Conservation (phyloP, 2,888 invertebrate species). For the Agrilus biguttatus region DNA sequence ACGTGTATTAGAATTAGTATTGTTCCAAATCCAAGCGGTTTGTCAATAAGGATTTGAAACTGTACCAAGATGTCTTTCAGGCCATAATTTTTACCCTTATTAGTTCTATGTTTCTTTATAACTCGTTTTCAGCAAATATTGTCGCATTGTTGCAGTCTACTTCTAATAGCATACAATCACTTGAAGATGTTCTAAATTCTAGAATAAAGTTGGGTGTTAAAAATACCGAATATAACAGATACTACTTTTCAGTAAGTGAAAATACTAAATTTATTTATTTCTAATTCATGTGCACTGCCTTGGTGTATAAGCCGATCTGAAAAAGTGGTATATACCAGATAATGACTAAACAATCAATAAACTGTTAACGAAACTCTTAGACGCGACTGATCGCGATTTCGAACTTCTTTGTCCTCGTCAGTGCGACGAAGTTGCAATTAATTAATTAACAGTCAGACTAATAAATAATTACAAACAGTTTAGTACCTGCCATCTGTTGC, state of each 20-base stretch:
- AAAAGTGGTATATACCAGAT: too few species aligned
- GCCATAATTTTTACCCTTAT: constrained; percentile 21
- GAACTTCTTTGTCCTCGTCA: too few species aligned
- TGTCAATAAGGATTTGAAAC: constrained; percentile 34
- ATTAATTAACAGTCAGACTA: too few species aligned
- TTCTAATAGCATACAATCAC: constrained; percentile 38
- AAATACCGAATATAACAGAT: constrained; percentile 37
- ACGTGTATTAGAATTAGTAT: constrained; percentile 17
- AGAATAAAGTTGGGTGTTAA: constrained; percentile 46
- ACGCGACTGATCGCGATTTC: too few species aligned
- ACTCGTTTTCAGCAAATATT: constrained; percentile 52
- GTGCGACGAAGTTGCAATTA: too few species aligned
- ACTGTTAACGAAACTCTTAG: too few species aligned
- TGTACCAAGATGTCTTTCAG: constrained; percentile 32
- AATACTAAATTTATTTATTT: too few species aligned
- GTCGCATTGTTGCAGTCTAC: constrained; percentile 51
- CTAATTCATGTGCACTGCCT: too few species aligned
- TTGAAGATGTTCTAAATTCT: constrained; percentile 39
- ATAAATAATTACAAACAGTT: too few species aligned
- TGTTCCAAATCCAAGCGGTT: constrained; percentile 33
- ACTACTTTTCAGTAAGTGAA: constrained; percentile 46
- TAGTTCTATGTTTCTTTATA: constrained; percentile 44
- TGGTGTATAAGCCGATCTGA: too few species aligned
- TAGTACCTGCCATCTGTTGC: too few species aligned
- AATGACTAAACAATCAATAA: too few species aligned